These are phyloP conservation scores for Porphyrio hochstetteri DNA, from an alignment of 2,113 vertebrate species.

Conservation along the genomic window DNA sequence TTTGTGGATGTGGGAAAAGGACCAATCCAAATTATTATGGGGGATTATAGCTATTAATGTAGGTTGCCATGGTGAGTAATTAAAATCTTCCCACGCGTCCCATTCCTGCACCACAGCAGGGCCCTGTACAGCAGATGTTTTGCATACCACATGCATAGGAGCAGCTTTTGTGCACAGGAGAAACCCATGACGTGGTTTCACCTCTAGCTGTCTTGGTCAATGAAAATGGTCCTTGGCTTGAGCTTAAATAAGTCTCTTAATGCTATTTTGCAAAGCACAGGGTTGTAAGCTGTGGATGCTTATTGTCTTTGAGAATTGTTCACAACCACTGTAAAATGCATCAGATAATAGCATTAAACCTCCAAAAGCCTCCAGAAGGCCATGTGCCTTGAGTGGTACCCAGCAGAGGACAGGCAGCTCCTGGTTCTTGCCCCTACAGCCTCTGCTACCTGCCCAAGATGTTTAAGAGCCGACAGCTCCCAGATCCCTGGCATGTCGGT, in stretches of 20 bases:
- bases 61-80: constrained; percentile 61
- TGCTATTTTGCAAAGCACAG: neutral
- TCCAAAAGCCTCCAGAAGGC: neutral
- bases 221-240: neutral
- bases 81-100: constrained; percentile 42
- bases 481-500: neutral
- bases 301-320: neutral
- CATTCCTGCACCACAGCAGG: neutral
- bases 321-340: neutral
- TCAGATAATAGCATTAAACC: neutral
- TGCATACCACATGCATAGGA: neutral
- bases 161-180: constrained; percentile 6
- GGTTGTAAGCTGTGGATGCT: neutral
- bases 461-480: neutral
- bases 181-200: neutral
- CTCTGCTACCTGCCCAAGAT: neutral
- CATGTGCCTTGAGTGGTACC: neutral
- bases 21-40: neutral
- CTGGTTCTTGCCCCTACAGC: neutral
- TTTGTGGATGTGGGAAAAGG: neutral
- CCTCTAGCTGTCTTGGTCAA: constrained; percentile 7
- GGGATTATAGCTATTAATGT: neutral
- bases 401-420: neutral
- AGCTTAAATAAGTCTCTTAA: neutral
- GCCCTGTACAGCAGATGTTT: constrained; percentile 45